Percentiles rank a stretch among this genome's conserved stretches.
These are phyloP conservation scores for Bibio marci DNA, from an alignment of 2,888 invertebrate species.

Conservation along the genomic window DNA sequence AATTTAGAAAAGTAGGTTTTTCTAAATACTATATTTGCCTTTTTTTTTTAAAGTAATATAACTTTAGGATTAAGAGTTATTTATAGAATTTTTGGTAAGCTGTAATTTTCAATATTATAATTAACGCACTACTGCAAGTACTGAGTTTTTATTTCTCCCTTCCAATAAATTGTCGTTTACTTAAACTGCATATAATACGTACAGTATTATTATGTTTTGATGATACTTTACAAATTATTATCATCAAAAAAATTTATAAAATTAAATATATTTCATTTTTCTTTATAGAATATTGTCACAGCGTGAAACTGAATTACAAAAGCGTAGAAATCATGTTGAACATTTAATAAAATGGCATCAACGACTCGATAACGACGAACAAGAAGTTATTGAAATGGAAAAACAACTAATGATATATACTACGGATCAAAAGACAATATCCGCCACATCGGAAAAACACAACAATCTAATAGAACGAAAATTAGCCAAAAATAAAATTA, in stretches of 20 bases:
- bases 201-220: too few species aligned
- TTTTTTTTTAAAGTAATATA: neutral
- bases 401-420: slow-evolving; percentile 17
- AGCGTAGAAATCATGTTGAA: slow-evolving; percentile 32
- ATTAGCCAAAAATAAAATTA: slow-evolving; percentile 14
- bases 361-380: slow-evolving; percentile 34
- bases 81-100: too few species aligned
- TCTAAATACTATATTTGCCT: neutral
- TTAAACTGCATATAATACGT: too few species aligned
- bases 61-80: too few species aligned
- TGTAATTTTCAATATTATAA: too few species aligned
- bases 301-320: slow-evolving; percentile 31
- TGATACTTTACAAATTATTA: too few species aligned
- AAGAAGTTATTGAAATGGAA: slow-evolving; percentile 32
- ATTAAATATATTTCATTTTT: slow-evolving; percentile 12
- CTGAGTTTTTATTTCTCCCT: too few species aligned
- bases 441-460: neutral
- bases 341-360: slow-evolving; percentile 35
- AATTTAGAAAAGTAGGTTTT: neutral
- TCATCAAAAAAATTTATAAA: neutral
- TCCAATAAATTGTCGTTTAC: too few species aligned
- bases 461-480: too few species aligned
- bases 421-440: neutral
- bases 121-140: too few species aligned
- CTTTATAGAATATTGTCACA: slow-evolving; percentile 26